phyloP scores from a whole-genome alignment of 2,113 vertebrate species.

The Scomber scombrus region DNA sequence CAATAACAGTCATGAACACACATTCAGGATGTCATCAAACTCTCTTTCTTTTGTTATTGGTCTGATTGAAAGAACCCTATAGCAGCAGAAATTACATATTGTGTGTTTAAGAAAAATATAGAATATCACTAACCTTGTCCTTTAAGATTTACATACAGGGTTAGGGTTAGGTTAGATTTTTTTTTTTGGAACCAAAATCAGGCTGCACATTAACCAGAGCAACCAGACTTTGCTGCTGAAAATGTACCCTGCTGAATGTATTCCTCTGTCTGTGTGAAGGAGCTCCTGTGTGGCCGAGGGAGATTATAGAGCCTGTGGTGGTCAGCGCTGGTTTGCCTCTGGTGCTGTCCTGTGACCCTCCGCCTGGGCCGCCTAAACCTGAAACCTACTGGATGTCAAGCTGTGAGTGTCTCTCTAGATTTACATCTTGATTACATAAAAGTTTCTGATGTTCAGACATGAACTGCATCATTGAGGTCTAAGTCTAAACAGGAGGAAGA shows the following conservation, averaged over 20 bases:
- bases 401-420: conserved; percentile 83
- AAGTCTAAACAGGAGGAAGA: not conserved
- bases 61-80: no score
- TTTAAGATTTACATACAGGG: no score
- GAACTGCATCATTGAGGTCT: not conserved
- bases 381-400: conserved; percentile 99
- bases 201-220: not conserved
- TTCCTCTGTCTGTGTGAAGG: conserved; percentile 80
- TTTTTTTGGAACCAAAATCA: no score
- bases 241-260: not conserved
- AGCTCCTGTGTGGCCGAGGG: conserved; percentile 95
- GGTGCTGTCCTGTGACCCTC: conserved; percentile 94
- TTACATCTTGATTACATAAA: not conserved
- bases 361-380: conserved; percentile 90
- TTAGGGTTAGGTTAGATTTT: no score
- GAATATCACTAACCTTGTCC: no score
- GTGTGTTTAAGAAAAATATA: no score
- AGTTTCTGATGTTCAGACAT: not conserved
- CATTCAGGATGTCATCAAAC: no score
- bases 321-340: conserved; percentile 92
- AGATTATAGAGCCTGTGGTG: conserved; percentile 93
- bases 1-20: no score
- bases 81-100: no score
- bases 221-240: not conserved
- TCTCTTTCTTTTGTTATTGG: no score